Evolutionary conservation across 2,797 vertebrate species (phyloP).

Genomic region (Petrocephalus sullivani): DNA sequence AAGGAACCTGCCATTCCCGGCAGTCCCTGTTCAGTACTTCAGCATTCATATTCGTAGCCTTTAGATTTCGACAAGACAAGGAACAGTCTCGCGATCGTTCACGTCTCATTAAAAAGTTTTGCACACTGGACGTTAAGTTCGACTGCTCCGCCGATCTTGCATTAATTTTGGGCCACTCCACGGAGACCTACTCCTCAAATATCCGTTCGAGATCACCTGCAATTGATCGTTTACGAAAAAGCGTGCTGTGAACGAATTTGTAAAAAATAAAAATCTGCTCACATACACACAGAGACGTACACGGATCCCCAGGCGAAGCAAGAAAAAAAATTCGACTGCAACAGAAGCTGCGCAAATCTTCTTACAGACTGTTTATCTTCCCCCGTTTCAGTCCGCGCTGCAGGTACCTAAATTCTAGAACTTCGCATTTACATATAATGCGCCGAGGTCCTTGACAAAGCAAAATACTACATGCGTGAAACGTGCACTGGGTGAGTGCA

Average conservation of each 20-base stretch:
- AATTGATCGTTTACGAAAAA: not conserved
- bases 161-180: not conserved
- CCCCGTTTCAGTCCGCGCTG: constrained; percentile 63
- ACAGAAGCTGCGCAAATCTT: constrained; percentile 72
- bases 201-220: not conserved
- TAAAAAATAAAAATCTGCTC: not conserved
- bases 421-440: constrained; percentile 71
- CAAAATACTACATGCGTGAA: constrained; percentile 61
- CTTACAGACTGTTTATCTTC: constrained; percentile 64
- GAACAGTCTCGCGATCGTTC: not conserved
- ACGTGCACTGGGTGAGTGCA: constrained; percentile 58
- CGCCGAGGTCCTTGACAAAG: constrained; percentile 65
- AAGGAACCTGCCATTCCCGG: not conserved
- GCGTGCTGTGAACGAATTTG: not conserved
- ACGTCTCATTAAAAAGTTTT: not conserved
- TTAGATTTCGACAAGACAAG: not conserved
- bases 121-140: not conserved
- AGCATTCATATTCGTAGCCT: not conserved
- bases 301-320: constrained; percentile 56
- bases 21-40: not conserved
- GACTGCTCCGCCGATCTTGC: no score
- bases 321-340: constrained; percentile 58
- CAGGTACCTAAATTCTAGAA: constrained; percentile 66
- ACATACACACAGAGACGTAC: constrained; percentile 33
- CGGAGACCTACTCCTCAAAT: not conserved